Evolutionary conservation across 1,140 invertebrate species (phyloP), one percentile per base, ranked within the genome.

Genomic region (Saccostrea echinata): DNA sequence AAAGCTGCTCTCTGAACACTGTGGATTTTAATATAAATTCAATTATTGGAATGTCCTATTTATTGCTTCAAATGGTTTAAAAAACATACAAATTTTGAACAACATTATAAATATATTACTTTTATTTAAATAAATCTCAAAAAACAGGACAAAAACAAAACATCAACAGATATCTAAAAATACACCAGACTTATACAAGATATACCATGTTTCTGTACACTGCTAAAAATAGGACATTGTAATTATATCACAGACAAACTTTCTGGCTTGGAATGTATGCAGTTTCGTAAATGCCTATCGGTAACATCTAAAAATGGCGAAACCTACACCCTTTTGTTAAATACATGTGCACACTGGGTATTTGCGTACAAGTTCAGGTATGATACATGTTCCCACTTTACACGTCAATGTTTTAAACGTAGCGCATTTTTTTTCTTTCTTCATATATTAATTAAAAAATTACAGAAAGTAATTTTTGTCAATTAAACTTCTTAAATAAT

Each of bases 141-240:
- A 61, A 61, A 61, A 61, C 55, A 61, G 55, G n/a, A 61, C 55
- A 21, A 16, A 61, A 61, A 61, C 55, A n/a, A 61, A 61, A 61
- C 55, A 61, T 61, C 18, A 61, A 61, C 55, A 61, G 18, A 61
- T 21, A 21, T 61, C 55, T 61, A 61, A 61, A 61, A 61, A 61
- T 61, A 61, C 55, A 8, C 4, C 4, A 43, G 43, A 43, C 43
- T 43, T 43, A 6, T 43, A 43, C 35, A 43, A 2, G 35, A 43
- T 43, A 43, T 43, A 43, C 9, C 43, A 61, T 2, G 55, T n/a
- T 61, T 61, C n/a, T 61, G 55, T 6, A 61, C 55, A n/a, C 6
- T 18, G 16, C n/a, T 21, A 61, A n/a, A 61, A 61, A 43, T 43
- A n/a, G 16, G 16, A 21, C 0, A 18, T 21, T 18, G 55, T 57